Evolutionary conservation across 2,888 invertebrate species (phyloP), one percentile per base, ranked within the genome.

Genomic region (Drosophila melanosoma): DNA sequence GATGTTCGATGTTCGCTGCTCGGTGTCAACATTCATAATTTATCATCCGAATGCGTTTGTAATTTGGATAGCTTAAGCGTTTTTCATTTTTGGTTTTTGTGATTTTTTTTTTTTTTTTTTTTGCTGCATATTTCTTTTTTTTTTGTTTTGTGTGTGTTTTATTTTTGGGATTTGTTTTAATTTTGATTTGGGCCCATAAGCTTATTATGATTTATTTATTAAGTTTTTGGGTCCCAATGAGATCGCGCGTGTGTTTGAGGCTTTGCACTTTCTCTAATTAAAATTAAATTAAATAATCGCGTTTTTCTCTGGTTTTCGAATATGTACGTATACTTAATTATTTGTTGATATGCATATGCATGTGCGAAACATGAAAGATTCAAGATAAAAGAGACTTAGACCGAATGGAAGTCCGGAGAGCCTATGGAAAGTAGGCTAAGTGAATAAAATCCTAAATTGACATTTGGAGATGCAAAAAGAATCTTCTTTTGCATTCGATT

Each of bases 11-110:
- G 40, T 33, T 53, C 51, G 42, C 48, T 52, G 51, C 62, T n/a
- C 61, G 71, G 58, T 78, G 80, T 74, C 74, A 79, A 77, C 77
- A 80, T 76, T 74, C 71, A 82, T 83, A 84, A 84, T 84, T 84
- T 86, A 87, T 86, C 87, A 84, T 82, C 77, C 69, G 82, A 86
- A 83, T 83, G 83, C 74, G 83, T 83, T 83, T 84, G 83, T 85
- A 72, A 84, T 83, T 70, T 79, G 75, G 67, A 68, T 82, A 83
- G 81, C 81, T 81, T 76, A 79, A 81, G 81, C 83, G 79, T 73
- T 81, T 76, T 66, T 64, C 48, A 60, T 70, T 48, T 58, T 58
- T 67, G 64, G 45, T 73, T 45, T 59, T 48, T 49, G 42, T 40
- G 36, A 57, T 40, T 59, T 73, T 56, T 57, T 29, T 29, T 26